Base-by-base conservation (phyloP, 2,797 vertebrate species). In the Perodicticus potto region DNA sequence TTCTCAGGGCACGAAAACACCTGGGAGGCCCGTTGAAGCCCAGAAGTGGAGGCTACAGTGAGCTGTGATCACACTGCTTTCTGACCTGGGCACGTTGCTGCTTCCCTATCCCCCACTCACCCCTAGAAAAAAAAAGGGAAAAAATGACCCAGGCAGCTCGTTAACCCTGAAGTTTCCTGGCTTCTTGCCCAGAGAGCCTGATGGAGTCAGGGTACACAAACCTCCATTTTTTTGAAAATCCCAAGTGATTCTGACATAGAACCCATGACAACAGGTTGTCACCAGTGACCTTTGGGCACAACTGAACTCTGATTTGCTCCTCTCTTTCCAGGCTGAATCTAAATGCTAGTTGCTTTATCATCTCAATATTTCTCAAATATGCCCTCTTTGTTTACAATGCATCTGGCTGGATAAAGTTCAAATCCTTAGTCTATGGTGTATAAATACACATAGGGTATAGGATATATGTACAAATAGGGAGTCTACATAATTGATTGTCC, bases 181-280 rank as follows among this genome's bases (percentile, higher is more conserved):
- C 40, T 55, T 9, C 63, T 37, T 16, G 2, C 25, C 34, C 3
- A 4, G n/a, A 11, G 7, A 73, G 17, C 8, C 43, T 7, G 13
- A 53, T 2, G 1, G 27, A 23, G 8, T 49, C 6, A 34, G 23
- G 3, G n/a, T 1, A 16, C 22, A 29, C 20, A 22, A 45, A 7
- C n/a, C 61, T 59, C 37, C 32, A 22, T 6, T 27, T 70, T 45
- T 59, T 29, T 29, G 43, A 53, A 70, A 34, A 16, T 12, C 43
- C 49, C 19, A 43, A 37, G 67, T 11, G 82, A 67, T 59, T 34
- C 5, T 11, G n/a, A 32, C 6, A 3, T 23, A 63, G 81, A 86
- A 25, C n/a, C 20, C 32, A 4, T 0, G 25, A 45, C 0, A 13
- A 57, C 20, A n/a, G 90, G 23, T 16, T 22, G 25, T 74, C 7